Conservation (phyloP, 2,888 invertebrate genomes). For the Ophion costatus region DNA sequence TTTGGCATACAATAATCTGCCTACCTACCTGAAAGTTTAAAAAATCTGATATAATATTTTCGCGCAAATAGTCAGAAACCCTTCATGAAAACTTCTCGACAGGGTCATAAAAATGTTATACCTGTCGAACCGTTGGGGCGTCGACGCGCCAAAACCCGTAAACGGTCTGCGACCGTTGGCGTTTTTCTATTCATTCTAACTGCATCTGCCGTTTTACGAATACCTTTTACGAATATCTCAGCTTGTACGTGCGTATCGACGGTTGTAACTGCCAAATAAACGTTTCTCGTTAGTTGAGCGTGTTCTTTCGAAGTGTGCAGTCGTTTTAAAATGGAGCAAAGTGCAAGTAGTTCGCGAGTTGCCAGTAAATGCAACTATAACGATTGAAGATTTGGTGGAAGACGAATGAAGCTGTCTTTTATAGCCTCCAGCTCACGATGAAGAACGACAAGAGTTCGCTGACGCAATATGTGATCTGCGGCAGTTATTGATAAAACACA, state of each 20-base stretch:
- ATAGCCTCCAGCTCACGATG: not conserved
- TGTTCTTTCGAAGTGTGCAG: too few species aligned
- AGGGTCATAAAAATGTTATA: too few species aligned
- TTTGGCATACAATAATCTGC: too few species aligned
- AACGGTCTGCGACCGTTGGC: not conserved
- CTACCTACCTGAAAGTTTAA: too few species aligned
- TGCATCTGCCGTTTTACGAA: slow-evolving; percentile 1
- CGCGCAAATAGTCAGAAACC: too few species aligned
- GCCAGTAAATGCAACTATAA: not conserved
- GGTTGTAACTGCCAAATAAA: not conserved
- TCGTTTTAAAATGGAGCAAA: slow-evolving; percentile 10
- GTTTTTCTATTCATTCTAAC: too few species aligned
- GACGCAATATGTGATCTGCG: slow-evolving; percentile 1
- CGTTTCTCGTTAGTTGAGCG: too few species aligned
- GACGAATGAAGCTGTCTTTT: not conserved
- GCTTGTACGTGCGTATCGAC: not conserved
- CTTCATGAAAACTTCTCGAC: too few species aligned
- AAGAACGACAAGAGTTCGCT: not conserved
- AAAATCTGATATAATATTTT: too few species aligned
- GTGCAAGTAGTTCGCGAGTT: slow-evolving; percentile 8
- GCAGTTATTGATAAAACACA: too few species aligned
- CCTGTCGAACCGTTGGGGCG: not conserved
- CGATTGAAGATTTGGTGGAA: slow-evolving; percentile 1
- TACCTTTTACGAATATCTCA: not conserved
- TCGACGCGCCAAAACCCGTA: not conserved